These are phyloP conservation scores for Drosophila eugracilis DNA, from an alignment of 1,140 invertebrate genomes.

Conservation along the genomic window DNA sequence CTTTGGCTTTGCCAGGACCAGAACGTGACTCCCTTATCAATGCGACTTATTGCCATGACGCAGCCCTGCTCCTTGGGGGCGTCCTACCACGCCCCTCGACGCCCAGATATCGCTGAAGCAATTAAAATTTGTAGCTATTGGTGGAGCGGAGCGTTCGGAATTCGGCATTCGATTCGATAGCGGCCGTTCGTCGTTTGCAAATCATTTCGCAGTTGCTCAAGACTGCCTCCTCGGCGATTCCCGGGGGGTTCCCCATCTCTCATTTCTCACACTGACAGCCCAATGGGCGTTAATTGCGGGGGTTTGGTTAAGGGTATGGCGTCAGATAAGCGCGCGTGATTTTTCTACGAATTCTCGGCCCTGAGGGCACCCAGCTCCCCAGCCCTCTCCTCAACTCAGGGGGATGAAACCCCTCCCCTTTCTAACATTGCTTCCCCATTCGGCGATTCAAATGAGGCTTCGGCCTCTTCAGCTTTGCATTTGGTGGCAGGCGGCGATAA, in stretches of 20 bases:
- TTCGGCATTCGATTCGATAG: slow-evolving; percentile 69
- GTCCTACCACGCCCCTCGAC: slow-evolving; percentile 16
- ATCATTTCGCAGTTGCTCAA: slow-evolving; percentile 75
- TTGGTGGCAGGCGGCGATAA: slow-evolving; percentile 50
- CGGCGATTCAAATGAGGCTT: slow-evolving; percentile 12
- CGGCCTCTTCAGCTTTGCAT: slow-evolving; percentile 28
- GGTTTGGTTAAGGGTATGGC: slow-evolving; percentile 66
- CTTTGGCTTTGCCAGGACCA: slow-evolving; percentile 20
- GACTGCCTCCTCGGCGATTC: slow-evolving; percentile 9
- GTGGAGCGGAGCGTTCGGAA: slow-evolving; percentile 43
- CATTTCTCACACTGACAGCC: slow-evolving; percentile 77
- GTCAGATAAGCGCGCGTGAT: slow-evolving; percentile 80
- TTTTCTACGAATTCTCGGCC: slow-evolving; percentile 76
- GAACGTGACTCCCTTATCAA: slow-evolving; percentile 82
- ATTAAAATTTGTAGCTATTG: slow-evolving; percentile 81
- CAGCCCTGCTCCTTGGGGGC: slow-evolving; percentile 11
- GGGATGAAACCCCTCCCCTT: slow-evolving; percentile 45
- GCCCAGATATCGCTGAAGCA: slow-evolving; percentile 65
- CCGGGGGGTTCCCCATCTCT: slow-evolving; percentile 37
- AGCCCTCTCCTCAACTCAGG: background rate
- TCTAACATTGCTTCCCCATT: slow-evolving; percentile 27
- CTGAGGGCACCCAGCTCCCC: slow-evolving; percentile 45
- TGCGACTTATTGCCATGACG: slow-evolving; percentile 59
- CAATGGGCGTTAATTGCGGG: slow-evolving; percentile 81
- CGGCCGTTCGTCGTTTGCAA: slow-evolving; percentile 74